Conservation (phyloP, 2,888 invertebrate genomes). For the Gastracanthus pulcherrimus region DNA sequence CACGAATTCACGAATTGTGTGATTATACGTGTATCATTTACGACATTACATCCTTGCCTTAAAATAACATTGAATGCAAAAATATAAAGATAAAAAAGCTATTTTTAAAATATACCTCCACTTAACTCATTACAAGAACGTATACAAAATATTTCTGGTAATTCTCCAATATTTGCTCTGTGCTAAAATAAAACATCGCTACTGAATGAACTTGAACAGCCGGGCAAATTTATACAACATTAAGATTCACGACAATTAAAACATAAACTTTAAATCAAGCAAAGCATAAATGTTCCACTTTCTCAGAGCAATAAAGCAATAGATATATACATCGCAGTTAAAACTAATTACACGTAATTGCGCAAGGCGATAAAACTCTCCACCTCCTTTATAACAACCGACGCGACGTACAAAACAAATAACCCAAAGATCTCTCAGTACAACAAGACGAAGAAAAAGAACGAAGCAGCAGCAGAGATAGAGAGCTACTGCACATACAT, state of each 20-base stretch:
- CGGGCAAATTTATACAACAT: neutral
- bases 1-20: too few species aligned
- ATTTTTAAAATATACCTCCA: too few species aligned
- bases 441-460: neutral
- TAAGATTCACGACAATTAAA: neutral
- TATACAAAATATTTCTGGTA: neutral
- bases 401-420: slow-evolving; percentile 8
- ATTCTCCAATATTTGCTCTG: neutral
- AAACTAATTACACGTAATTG: slow-evolving; percentile 24
- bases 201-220: neutral
- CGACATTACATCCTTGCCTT: too few species aligned
- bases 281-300: neutral
- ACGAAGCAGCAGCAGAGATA: neutral
- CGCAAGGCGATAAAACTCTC: neutral
- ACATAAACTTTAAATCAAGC: neutral
- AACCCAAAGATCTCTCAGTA: neutral
- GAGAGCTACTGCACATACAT: neutral
- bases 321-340: neutral
- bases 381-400: neutral
- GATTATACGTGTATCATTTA: too few species aligned
- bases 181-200: neutral
- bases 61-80: too few species aligned
- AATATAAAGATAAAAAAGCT: too few species aligned
- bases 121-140: too few species aligned
- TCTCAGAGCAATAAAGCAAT: neutral